Evolutionary conservation across 1,140 invertebrate species (phyloP).

Genomic region (Caerostris extrusa): DNA sequence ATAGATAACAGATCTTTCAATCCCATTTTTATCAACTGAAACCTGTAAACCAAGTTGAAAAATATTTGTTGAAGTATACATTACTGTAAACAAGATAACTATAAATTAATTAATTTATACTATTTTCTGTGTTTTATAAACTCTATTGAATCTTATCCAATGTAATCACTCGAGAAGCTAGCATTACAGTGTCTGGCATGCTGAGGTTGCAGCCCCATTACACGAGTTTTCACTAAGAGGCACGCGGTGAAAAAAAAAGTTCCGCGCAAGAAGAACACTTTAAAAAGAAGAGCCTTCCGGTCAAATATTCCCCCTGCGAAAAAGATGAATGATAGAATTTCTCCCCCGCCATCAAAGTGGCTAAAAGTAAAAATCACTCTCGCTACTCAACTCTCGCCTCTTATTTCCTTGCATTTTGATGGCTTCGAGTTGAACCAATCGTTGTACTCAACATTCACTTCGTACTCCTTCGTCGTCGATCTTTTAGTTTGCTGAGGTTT

Average conservation of each 20-base stretch:
- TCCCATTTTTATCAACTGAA: too few species aligned
- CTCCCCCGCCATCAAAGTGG: slow-evolving; percentile 71
- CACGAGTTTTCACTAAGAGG: slow-evolving; percentile 62
- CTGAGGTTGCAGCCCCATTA: neutral
- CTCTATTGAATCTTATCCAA: too few species aligned
- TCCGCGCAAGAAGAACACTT: slow-evolving; percentile 53
- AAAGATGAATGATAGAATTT: slow-evolving; percentile 74
- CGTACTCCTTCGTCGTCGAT: slow-evolving; percentile 29
- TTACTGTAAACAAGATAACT: too few species aligned
- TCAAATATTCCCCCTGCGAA: slow-evolving; percentile 60
- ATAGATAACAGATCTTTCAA: too few species aligned
- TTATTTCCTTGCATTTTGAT: slow-evolving; percentile 74
- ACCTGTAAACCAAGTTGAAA: too few species aligned
- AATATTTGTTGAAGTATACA: too few species aligned
- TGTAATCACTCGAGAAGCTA: too few species aligned
- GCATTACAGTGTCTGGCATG: neutral
- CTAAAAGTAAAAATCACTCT: slow-evolving; percentile 77
- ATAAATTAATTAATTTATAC: too few species aligned
- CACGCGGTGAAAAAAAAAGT: neutral
- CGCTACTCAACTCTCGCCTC: slow-evolving; percentile 70
- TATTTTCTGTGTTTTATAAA: too few species aligned
- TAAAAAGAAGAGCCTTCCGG: slow-evolving; percentile 68
- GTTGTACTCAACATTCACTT: slow-evolving; percentile 64
- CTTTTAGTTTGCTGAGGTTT: slow-evolving; percentile 23
- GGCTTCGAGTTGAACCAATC: slow-evolving; percentile 71